phyloP scores from a whole-genome alignment of 1,140 invertebrate genomes.

The Thaumetopoea pityocampa region DNA sequence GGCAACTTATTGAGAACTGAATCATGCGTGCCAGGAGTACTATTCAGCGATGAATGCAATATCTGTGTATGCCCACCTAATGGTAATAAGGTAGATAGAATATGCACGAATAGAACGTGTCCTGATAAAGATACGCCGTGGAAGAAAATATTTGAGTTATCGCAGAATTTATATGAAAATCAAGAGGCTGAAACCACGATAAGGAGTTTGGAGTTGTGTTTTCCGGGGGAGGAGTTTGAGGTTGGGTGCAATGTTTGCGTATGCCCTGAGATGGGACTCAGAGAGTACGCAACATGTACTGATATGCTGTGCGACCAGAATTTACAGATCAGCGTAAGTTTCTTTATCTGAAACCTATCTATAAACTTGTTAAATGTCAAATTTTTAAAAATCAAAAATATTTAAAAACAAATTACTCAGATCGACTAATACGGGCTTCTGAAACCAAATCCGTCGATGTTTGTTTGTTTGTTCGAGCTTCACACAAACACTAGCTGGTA shows the following conservation, averaged over 20 bases:
- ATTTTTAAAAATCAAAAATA: too few relatives aligned
- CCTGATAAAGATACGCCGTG: conserved; percentile 29
- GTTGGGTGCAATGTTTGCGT: conserved; percentile 50
- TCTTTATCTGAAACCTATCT: too few relatives aligned
- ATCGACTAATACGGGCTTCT: too few relatives aligned
- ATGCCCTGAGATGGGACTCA: conserved; percentile 56
- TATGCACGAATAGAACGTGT: conserved; percentile 57
- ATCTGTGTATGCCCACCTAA: conserved; percentile 67
- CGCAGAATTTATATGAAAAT: conserved; percentile 35
- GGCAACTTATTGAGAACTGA: conserved; percentile 45
- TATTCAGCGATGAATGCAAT: conserved; percentile 69
- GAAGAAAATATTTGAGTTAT: conserved; percentile 43
- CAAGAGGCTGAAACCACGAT: conserved; percentile 21
- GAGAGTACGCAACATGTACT: conserved; percentile 46
- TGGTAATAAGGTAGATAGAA: conserved; percentile 56
- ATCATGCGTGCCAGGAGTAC: conserved; percentile 48
- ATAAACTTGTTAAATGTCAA: too few relatives aligned
- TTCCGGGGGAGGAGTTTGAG: conserved; percentile 56
- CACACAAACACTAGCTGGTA: too few relatives aligned
- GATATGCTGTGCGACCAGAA: conserved; percentile 27
- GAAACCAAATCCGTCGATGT: too few relatives aligned
- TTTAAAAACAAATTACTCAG: too few relatives aligned
- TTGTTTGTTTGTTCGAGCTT: too few relatives aligned
- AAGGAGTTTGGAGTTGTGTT: conserved; percentile 48
- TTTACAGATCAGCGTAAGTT: conserved; percentile 5